Conservation (phyloP, 1,140 invertebrate species). For the Teleogryllus occipitalis region DNA sequence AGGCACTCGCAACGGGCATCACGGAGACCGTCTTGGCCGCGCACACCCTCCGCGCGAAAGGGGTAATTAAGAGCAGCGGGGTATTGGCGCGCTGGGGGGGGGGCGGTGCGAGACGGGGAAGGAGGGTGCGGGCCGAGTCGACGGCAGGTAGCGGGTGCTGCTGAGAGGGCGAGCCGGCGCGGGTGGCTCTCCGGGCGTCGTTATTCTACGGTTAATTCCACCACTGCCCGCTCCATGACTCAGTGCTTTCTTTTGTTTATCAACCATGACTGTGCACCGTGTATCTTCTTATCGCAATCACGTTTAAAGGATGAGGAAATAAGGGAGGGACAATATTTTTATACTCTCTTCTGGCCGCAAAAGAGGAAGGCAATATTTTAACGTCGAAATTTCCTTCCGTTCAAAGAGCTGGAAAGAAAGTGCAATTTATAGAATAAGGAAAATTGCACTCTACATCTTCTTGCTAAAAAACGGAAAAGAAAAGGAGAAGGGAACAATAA, state of each 20-base stretch:
- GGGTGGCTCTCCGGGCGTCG: too few species aligned
- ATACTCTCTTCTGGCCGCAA: neutral
- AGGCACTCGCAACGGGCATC: too few species aligned
- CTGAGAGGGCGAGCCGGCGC: too few species aligned
- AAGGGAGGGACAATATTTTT: conserved; percentile 8
- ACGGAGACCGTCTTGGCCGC: too few species aligned
- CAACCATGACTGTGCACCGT: neutral
- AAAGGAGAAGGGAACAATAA: neutral
- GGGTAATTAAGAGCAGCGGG: too few species aligned
- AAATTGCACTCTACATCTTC: neutral
- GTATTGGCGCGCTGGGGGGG: too few species aligned
- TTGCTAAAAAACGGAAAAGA: neutral
- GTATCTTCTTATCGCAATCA: conserved; percentile 15
- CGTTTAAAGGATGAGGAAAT: conserved; percentile 15
- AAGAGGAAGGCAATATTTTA: conserved; percentile 13
- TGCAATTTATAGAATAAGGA: neutral
- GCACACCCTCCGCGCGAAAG: too few species aligned
- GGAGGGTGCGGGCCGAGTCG: too few species aligned
- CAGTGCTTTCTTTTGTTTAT: neutral
- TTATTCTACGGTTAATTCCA: too few species aligned
- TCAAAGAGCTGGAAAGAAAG: conserved; percentile 2
- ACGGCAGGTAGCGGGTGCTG: too few species aligned
- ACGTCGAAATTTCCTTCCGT: conserved; percentile 17
- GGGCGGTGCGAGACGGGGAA: too few species aligned
- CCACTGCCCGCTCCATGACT: too few species aligned